phyloP scores from a whole-genome alignment of 2,888 invertebrate genomes.

The Ditylenchus weischeri region DNA sequence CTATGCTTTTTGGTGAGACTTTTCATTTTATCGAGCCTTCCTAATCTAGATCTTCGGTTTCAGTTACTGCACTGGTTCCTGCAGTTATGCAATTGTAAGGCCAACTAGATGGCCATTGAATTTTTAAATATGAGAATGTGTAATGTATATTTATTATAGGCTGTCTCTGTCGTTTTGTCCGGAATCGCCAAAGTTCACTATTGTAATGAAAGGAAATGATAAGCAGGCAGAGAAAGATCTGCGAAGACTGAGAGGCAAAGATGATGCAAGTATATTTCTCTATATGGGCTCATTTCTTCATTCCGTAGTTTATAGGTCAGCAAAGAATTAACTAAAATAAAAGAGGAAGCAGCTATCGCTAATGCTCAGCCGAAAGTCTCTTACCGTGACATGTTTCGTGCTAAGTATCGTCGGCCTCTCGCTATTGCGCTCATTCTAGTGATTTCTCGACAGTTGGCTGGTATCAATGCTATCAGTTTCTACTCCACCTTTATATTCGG shows the following conservation, averaged over 20 bases:
- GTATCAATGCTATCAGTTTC: conserved; percentile 70
- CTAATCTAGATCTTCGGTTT: too few species aligned
- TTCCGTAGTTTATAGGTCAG: conserved; percentile 58
- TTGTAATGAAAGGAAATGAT: conserved; percentile 32
- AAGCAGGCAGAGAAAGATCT: conserved; percentile 61
- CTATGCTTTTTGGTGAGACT: conserved; percentile 27
- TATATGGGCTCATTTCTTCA: not conserved
- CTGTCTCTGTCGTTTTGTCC: conserved; percentile 74
- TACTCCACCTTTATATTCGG: conserved; percentile 79
- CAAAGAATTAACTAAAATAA: conserved; percentile 45
- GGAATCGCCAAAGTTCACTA: conserved; percentile 77
- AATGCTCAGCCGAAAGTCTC: conserved; percentile 23
- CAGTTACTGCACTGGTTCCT: too few species aligned
- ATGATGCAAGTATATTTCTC: conserved; percentile 65
- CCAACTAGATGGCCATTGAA: too few species aligned
- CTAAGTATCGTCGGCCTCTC: conserved; percentile 71
- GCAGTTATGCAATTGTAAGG: too few species aligned
- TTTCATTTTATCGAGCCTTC: conserved; percentile 13
- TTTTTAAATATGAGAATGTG: too few species aligned
- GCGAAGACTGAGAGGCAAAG: conserved; percentile 74
- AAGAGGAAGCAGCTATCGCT: conserved; percentile 44
- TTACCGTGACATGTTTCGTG: conserved; percentile 40
- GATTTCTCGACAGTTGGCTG: conserved; percentile 83
- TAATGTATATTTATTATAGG: too few species aligned
- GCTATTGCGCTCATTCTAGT: conserved; percentile 77